Conservation (phyloP, 2,113 vertebrate genomes). For the Myrmecobius fasciatus region DNA sequence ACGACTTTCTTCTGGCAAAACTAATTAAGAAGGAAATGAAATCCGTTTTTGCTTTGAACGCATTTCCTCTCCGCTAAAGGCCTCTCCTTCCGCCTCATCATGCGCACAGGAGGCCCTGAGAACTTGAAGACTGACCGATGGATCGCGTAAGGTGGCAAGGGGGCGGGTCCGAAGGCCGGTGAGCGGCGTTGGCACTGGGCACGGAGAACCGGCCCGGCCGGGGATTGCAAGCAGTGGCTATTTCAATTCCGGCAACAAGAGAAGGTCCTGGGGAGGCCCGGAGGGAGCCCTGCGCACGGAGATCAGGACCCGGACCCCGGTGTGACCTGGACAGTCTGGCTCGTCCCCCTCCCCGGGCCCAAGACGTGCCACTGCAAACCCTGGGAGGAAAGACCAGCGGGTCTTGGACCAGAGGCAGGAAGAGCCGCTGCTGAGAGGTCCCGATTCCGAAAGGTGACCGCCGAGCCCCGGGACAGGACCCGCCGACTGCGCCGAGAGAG, state of each 20-base stretch:
- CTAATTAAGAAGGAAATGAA: constrained; percentile 50
- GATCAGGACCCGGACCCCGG: neutral
- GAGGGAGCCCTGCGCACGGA: neutral
- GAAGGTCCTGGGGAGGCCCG: too few relatives aligned
- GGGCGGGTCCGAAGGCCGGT: too few relatives aligned
- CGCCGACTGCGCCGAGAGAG: neutral
- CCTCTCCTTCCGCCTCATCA: neutral
- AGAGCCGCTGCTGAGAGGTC: neutral
- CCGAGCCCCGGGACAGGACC: too few relatives aligned
- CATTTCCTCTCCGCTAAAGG: constrained; percentile 12
- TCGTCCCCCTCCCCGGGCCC: too few relatives aligned
- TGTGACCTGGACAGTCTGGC: neutral
- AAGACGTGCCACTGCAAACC: too few relatives aligned
- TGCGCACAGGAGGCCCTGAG: neutral
- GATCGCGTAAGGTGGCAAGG: neutral
- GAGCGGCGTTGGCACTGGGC: neutral
- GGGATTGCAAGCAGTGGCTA: neutral
- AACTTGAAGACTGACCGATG: too few relatives aligned
- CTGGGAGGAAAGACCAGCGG: neutral
- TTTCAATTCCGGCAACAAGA: neutral
- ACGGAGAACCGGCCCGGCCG: too few relatives aligned
- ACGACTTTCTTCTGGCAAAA: constrained; percentile 17
- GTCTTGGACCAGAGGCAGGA: neutral
- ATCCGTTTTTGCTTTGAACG: constrained; percentile 44
- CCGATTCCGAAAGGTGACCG: neutral